These are phyloP conservation scores for Sus scrofa DNA, from an alignment of 2,113 vertebrate genomes.

Conservation along the genomic window DNA sequence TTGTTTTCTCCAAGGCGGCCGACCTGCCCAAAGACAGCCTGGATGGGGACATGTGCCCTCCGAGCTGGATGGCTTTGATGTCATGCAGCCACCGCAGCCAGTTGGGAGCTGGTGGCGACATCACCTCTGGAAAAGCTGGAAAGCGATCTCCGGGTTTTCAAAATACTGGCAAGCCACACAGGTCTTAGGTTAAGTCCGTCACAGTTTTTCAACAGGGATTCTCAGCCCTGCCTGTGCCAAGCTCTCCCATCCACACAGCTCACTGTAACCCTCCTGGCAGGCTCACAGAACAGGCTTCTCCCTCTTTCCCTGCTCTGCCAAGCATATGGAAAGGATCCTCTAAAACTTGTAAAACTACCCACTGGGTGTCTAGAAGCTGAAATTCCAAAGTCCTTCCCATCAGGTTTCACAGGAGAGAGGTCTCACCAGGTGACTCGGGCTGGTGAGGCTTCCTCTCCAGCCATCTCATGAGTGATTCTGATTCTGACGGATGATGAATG, in stretches of 20 bases:
- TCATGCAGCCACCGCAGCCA: accelerated
- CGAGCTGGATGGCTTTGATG: background rate
- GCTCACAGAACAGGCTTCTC: background rate
- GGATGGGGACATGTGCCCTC: background rate
- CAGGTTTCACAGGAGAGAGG: background rate
- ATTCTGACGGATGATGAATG: background rate
- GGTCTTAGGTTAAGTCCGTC: background rate
- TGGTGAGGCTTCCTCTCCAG: background rate
- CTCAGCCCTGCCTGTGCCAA: background rate
- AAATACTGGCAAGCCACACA: background rate
- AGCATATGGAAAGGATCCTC: background rate
- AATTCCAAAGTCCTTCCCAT: background rate
- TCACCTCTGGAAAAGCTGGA: background rate
- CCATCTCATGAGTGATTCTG: background rate
- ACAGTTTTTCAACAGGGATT: background rate
- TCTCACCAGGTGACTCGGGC: background rate
- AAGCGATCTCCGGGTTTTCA: background rate
- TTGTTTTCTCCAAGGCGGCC: slow-evolving; percentile 45
- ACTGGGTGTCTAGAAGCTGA: background rate
- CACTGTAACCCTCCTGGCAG: background rate
- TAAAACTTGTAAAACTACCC: background rate
- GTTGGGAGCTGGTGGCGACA: background rate
- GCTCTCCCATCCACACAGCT: background rate
- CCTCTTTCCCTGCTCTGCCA: background rate
- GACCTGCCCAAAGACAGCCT: background rate